Base-by-base conservation (phyloP, 1,140 invertebrate species). In the Trinorchestia longiramus region DNA sequence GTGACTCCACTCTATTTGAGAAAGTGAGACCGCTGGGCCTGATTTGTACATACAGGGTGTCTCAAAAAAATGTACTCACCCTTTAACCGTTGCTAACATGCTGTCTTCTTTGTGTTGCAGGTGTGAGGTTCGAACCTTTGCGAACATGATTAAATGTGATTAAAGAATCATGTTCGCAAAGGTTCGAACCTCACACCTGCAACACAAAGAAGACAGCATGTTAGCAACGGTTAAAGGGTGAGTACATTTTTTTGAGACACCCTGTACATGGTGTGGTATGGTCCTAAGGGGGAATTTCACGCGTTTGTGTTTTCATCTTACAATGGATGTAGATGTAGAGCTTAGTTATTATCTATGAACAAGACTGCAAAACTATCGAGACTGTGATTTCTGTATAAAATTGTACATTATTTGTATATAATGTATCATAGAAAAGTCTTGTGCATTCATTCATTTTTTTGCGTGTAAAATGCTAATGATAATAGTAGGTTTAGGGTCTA, bases 381-480 rank as follows among this genome's bases (percentile, higher is more conserved):
- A 94, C 92, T 94, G 92, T 94, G 92, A 94, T 94, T 94, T 94
- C 43, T 94, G 92, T 94, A 94, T 94, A 94, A 43, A 94, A 45
- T 91, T 91, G 88, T 91, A 91, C 43, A 42, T 43, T 42, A 42
- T 42, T 42, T 91, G 62, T 77, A 77, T 77, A 77, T 77, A 77
- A 90, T 90, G 43, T 90, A 90, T 42, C 23, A 90, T 90, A 90
- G 88, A 19, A 90, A 90, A 15, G 62, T 77, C 62, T 77, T 77
- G 62, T 77, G 62, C 62, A 77, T 77, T 77, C 62, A 77, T 77
- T 77, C 36, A 53, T 19, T 77, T 77, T 77, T 11, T 1, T 77
- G 62, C 62, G 15, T 77, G 62, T 77, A 77, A 11, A 77, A 11
- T 77, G 62, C 62, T 77, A 36, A 77, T 77, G 62, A 77, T 36